phyloP scores from a whole-genome alignment of 2,888 invertebrate genomes.

The Diploptera punctata region DNA sequence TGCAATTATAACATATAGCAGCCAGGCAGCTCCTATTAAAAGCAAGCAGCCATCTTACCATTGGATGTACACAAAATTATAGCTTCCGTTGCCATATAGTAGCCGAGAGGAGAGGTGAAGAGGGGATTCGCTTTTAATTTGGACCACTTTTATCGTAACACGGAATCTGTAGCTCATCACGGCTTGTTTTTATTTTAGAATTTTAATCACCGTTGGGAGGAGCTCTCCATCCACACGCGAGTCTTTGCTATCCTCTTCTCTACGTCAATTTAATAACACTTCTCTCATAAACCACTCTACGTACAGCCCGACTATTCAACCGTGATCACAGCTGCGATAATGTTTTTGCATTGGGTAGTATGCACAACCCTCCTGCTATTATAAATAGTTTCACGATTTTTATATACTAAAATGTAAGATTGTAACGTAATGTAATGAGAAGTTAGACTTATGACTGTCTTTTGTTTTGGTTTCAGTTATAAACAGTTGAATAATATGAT shows the following conservation, averaged over 20 bases:
- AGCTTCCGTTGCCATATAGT: conserved; percentile 33
- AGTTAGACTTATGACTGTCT: too few species aligned
- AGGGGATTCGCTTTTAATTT: conserved; percentile 38
- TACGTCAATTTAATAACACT: too few species aligned
- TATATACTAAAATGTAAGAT: too few species aligned
- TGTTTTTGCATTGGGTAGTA: too few species aligned
- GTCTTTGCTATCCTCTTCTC: background rate
- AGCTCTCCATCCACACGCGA: conserved; percentile 21
- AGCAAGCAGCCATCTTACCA: conserved; percentile 31
- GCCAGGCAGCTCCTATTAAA: conserved; percentile 25
- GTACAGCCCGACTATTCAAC: too few species aligned
- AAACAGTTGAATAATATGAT: too few species aligned
- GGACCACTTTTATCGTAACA: conserved; percentile 39
- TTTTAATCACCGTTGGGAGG: conserved; percentile 31
- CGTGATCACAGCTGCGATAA: too few species aligned
- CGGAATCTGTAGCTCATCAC: conserved; percentile 36
- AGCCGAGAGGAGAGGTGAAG: background rate
- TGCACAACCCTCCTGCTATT: too few species aligned
- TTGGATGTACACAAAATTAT: conserved; percentile 36
- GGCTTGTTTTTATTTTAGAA: conserved; percentile 21
- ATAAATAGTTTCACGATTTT: too few species aligned
- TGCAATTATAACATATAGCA: conserved; percentile 23
- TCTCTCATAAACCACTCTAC: too few species aligned
- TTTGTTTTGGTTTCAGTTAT: too few species aligned
- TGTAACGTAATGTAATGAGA: too few species aligned